phyloP scores from a whole-genome alignment of 2,113 vertebrate species.

The Talpa occidentalis region DNA sequence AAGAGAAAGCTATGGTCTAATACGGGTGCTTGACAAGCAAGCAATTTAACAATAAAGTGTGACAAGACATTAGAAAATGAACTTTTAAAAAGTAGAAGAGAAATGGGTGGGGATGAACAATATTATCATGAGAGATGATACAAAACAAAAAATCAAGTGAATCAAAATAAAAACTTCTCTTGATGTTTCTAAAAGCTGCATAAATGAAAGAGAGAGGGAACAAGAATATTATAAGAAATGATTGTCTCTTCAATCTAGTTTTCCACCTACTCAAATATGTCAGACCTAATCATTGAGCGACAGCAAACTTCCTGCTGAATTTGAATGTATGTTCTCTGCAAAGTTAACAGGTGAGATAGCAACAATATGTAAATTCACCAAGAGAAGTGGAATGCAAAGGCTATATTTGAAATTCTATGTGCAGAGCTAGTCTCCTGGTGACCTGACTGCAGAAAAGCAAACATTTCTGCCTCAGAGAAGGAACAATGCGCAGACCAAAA shows the following conservation, averaged over 20 bases:
- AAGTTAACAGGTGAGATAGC: constrained; percentile 66
- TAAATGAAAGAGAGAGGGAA: neutral
- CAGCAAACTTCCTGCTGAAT: constrained; percentile 8
- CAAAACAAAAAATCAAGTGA: neutral
- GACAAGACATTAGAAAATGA: neutral
- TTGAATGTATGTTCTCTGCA: constrained; percentile 36
- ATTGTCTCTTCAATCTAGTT: neutral
- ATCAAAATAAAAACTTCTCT: neutral
- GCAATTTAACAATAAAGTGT: neutral
- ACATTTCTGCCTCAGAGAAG: constrained; percentile 65
- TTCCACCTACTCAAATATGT: neutral
- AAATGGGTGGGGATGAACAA: neutral
- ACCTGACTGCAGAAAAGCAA: constrained; percentile 72
- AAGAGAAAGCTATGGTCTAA: neutral
- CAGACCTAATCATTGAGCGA: neutral
- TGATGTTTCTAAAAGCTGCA: constrained; percentile 35
- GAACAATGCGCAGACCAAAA: constrained; percentile 54
- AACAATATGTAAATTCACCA: constrained; percentile 61
- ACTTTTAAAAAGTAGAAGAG: neutral
- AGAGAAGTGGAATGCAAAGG: constrained; percentile 63
- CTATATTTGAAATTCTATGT: constrained; percentile 74
- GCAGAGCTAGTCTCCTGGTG: constrained; percentile 44
- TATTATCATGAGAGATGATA: neutral
- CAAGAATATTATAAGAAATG: neutral
- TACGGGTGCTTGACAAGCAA: neutral